Base-by-base conservation (phyloP, 2,797 vertebrate species). In the Crocidura indochinensis region DNA sequence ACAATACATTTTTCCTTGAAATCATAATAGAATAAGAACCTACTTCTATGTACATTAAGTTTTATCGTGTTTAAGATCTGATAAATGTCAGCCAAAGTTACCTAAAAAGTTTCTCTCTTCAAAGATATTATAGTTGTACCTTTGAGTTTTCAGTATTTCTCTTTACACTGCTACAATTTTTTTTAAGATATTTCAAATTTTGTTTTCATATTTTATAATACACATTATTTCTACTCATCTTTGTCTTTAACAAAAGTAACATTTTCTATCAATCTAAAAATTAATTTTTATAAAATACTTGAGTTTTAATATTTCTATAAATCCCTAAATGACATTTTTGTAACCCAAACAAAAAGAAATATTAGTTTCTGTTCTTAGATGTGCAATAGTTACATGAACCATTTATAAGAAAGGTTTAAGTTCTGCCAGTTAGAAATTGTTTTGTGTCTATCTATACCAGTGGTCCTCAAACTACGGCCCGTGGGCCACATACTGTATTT, bases 281-380 rank as follows among this genome's bases (percentile, higher is more conserved):
- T 60, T 79, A 2, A 47, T 91, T 62, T 81, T 6, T n/a, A 47
- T 4, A 22, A 56, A 47, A 71, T 38, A 38, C 9, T 27, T 4
- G 46, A 3, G 0, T 46, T 87, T 56, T 87, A 7, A 46, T 84
- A 3, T 68, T 81, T 47, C 56, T 26, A 10, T 53, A 79, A 83
- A 92, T 27, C 5, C 17, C 71, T 87, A 71, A 77, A 10, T 83
- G 29, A 38, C 38, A 49, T 8, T 76, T 47, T 90, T 31, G 73
- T 77, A n/a, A 83, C 82, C 93, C 86, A 90, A 75, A 20, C 80
- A 88, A 26, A 90, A 79, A 56, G 88, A 56, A 26, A 44, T 65
- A 2, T 38, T 0, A 26, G 10, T 64, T 91, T 95, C 31, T 91
- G 1, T 77, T 69, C 26, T 90, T 88, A 83, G 3, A 47, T 12